Evolutionary conservation across 2,888 invertebrate genomes (phyloP).

Genomic region (Caradrina kadenii): DNA sequence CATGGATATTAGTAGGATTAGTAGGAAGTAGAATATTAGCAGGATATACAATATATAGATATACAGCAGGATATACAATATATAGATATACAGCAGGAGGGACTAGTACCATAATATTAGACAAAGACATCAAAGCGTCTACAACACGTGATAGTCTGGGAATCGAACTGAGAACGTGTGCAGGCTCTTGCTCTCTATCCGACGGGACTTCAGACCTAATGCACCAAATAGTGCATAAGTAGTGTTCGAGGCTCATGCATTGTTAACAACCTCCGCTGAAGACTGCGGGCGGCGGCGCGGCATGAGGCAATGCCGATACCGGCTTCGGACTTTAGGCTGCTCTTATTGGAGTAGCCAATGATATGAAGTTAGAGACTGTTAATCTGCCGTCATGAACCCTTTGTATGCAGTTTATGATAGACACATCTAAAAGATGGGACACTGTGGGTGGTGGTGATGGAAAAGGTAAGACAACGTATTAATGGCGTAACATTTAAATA

Average conservation of each 20-base stretch:
- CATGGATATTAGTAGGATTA: too few species aligned
- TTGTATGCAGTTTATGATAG: background rate
- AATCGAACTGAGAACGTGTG: background rate
- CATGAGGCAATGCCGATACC: background rate
- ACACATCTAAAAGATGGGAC: too few species aligned
- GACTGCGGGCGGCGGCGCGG: background rate
- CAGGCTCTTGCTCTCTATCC: background rate
- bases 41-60: too few species aligned
- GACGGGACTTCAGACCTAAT: background rate
- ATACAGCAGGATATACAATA: too few species aligned
- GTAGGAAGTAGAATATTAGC: too few species aligned
- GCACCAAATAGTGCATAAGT: conserved; percentile 13
- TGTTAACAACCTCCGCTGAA: conserved; percentile 9
- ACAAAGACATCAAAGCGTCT: too few species aligned
- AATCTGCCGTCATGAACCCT: background rate
- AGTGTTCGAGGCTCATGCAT: conserved; percentile 28
- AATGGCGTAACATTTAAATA: background rate
- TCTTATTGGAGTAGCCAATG: background rate
- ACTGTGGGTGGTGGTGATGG: background rate
- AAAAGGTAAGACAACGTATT: background rate
- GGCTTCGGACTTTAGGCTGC: background rate
- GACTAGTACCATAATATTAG: too few species aligned
- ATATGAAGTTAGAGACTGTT: background rate
- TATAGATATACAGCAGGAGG: too few species aligned
- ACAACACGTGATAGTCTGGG: too few species aligned